Evolutionary conservation across 2,888 invertebrate species (phyloP).

Genomic region (Agriopis aurantiaria): DNA sequence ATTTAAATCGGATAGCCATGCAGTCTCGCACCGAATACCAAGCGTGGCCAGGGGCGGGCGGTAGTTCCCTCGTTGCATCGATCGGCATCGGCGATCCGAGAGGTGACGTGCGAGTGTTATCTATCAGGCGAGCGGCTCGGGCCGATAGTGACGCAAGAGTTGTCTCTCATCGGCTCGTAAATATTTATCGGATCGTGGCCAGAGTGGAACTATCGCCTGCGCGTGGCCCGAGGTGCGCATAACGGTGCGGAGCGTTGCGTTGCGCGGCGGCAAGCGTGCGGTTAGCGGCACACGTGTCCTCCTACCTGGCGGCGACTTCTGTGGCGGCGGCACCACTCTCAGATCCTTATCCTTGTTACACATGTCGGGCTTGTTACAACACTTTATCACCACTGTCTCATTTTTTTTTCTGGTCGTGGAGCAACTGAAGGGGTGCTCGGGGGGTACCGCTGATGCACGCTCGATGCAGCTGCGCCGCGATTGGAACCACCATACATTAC

Average conservation of each 20-base stretch:
- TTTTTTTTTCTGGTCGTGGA: constrained; percentile 91
- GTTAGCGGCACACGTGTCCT: constrained; percentile 60
- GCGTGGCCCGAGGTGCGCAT: constrained; percentile 14
- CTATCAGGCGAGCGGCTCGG: constrained; percentile 21
- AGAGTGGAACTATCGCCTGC: constrained; percentile 22
- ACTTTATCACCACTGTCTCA: constrained; percentile 92
- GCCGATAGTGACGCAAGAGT: constrained; percentile 37
- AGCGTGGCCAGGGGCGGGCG: constrained; percentile 54
- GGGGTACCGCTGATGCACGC: constrained; percentile 90
- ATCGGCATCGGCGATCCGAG: neutral
- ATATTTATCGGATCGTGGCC: constrained; percentile 22
- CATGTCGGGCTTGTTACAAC: constrained; percentile 91
- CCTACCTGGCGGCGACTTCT: constrained; percentile 90
- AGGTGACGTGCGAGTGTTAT: constrained; percentile 14
- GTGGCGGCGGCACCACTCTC: constrained; percentile 89
- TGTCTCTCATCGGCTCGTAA: constrained; percentile 34
- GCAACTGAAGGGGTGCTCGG: constrained; percentile 94
- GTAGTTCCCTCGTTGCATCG: constrained; percentile 15
- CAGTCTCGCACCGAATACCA: constrained; percentile 73
- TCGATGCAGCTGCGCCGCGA: constrained; percentile 91
- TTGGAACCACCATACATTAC: constrained; percentile 84
- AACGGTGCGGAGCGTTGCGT: constrained; percentile 27
- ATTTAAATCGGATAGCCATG: constrained; percentile 70
- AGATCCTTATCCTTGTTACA: constrained; percentile 91
- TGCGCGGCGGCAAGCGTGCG: constrained; percentile 49